Evolutionary conservation across 2,888 invertebrate species (phyloP).

Genomic region (Colostygia pectinataria): DNA sequence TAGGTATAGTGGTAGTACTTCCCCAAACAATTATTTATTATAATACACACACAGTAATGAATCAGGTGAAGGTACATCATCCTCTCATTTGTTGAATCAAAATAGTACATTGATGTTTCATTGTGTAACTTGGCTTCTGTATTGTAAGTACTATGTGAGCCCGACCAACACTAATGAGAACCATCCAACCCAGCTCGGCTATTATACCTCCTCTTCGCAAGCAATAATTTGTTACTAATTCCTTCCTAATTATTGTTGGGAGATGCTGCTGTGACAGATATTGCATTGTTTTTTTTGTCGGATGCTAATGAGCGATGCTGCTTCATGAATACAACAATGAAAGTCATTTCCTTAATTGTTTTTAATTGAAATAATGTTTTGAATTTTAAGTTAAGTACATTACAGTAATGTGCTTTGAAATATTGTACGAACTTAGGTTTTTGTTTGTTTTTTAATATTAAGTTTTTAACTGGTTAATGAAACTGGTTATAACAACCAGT

Average conservation of each 20-base stretch:
- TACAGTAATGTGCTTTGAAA: too few relatives aligned
- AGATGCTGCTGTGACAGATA: slow-evolving; percentile 40
- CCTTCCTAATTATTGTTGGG: slow-evolving; percentile 69
- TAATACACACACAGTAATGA: too few relatives aligned
- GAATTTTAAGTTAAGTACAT: too few relatives aligned
- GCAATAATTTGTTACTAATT: slow-evolving; percentile 79
- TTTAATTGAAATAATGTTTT: slow-evolving; percentile 2
- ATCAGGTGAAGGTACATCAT: neutral
- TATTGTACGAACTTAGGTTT: too few relatives aligned
- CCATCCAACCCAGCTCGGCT: slow-evolving; percentile 62
- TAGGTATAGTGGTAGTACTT: too few relatives aligned
- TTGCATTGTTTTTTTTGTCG: slow-evolving; percentile 30
- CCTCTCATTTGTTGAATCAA: too few relatives aligned
- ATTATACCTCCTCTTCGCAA: slow-evolving; percentile 68
- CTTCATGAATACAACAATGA: slow-evolving; percentile 9
- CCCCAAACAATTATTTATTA: too few relatives aligned
- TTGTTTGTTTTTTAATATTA: too few relatives aligned
- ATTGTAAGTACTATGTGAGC: slow-evolving; percentile 49
- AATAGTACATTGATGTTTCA: neutral
- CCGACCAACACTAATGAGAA: slow-evolving; percentile 74
- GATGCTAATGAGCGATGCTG: slow-evolving; percentile 13
- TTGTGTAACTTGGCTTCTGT: slow-evolving; percentile 2
- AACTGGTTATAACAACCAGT: too few relatives aligned
- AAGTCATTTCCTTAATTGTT: slow-evolving; percentile 16
- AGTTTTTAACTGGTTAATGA: too few relatives aligned